Evolutionary conservation across 2,113 vertebrate genomes (phyloP).

Genomic region (Arizona elegans): DNA sequence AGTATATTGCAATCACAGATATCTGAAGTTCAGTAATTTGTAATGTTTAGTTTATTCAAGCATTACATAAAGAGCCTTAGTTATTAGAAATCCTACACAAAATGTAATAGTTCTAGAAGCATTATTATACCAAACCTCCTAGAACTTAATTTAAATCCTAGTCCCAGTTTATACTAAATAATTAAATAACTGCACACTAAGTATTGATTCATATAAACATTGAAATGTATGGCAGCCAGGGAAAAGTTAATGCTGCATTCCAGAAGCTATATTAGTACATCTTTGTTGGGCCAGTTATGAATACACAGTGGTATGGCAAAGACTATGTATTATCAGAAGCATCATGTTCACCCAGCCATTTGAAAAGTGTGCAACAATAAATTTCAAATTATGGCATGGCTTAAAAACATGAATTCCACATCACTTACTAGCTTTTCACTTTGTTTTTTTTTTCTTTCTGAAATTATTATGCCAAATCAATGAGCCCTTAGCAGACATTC

Average conservation of each 20-base stretch:
- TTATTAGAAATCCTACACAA: conserved; percentile 32
- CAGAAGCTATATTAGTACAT: not conserved
- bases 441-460: not conserved
- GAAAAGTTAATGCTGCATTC: not conserved
- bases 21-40: not conserved
- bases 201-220: not conserved
- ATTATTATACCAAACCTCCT: not conserved
- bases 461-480: not conserved
- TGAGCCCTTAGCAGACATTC: not conserved
- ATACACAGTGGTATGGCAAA: not conserved
- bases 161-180: not conserved
- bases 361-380: not conserved
- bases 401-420: not conserved
- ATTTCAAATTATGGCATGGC: not conserved
- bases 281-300: not conserved
- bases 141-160: not conserved
- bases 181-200: not conserved
- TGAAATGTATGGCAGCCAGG: not conserved
- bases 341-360: not conserved
- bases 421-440: not conserved
- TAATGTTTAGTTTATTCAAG: not conserved
- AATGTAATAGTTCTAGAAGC: not conserved
- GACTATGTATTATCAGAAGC: not conserved
- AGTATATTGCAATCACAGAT: not conserved
- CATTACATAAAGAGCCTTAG: not conserved